These are phyloP conservation scores for Acrocephalus kingi DNA, from an alignment of 2,113 vertebrate species.

Conservation along the genomic window DNA sequence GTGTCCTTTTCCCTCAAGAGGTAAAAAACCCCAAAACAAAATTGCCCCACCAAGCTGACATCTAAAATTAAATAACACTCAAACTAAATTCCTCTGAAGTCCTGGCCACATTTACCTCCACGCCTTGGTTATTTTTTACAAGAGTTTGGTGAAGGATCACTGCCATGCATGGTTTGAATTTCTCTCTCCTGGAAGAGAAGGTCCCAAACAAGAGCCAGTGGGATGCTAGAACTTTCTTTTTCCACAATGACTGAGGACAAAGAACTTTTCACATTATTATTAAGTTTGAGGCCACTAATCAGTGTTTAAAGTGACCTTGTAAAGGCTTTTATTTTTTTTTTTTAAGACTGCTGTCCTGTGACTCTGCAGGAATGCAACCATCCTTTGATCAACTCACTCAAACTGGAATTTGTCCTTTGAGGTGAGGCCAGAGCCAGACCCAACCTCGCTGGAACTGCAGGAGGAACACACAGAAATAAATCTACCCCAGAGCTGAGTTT, in stretches of 20 bases:
- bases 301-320: neutral
- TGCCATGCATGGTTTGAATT: neutral
- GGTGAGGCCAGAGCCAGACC: neutral
- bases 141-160: neutral
- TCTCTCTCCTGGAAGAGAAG: neutral
- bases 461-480: neutral
- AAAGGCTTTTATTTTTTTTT: neutral
- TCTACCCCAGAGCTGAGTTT: fast-evolving
- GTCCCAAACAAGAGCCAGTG: neutral
- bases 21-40: neutral
- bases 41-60: neutral
- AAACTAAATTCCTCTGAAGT: neutral
- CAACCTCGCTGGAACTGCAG: neutral
- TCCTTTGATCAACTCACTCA: neutral
- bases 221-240: neutral
- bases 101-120: fast-evolving
- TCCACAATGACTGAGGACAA: neutral
- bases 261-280: neutral
- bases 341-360: neutral
- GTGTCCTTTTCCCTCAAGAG: neutral
- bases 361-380: neutral
- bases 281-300: neutral
- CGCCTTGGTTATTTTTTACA: neutral
- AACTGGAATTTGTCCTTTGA: neutral
- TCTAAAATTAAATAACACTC: neutral